Percentiles rank a stretch among this genome's conserved stretches.
Conservation (phyloP, 2,888 invertebrate genomes). For the Phorcus lineatus region DNA sequence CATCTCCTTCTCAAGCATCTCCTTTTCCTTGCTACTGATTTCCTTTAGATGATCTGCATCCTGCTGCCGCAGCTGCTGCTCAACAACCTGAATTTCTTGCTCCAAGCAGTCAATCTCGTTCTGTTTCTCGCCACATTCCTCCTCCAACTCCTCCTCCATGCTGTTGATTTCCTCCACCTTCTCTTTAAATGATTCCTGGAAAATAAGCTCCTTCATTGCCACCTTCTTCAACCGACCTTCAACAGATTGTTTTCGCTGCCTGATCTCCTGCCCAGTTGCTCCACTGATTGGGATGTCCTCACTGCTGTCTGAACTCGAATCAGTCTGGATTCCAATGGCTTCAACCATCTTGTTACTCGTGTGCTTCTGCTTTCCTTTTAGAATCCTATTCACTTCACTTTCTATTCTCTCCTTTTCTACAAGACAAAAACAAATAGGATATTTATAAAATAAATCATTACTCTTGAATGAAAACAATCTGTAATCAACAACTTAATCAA, state of each 20-base stretch:
- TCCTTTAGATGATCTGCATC: slow-evolving; percentile 42
- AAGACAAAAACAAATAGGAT: neutral
- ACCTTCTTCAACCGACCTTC: slow-evolving; percentile 57
- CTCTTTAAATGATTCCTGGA: slow-evolving; percentile 25
- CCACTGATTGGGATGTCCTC: slow-evolving; percentile 35
- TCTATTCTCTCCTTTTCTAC: slow-evolving; percentile 23
- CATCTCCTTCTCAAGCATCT: slow-evolving; percentile 48
- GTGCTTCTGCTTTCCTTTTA: neutral
- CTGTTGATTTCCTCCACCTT: neutral
- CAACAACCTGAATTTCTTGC: slow-evolving; percentile 44
- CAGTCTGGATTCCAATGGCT: neutral
- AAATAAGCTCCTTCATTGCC: slow-evolving; percentile 42
- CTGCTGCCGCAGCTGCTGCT: slow-evolving; percentile 49
- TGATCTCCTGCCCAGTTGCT: slow-evolving; percentile 40
- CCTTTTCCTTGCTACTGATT: slow-evolving; percentile 39
- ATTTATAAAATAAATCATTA: no score
- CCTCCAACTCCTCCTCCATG: slow-evolving; percentile 48
- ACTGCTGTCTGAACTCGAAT: neutral
- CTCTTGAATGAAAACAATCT: no score
- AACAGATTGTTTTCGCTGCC: slow-evolving; percentile 45
- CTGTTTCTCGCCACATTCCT: slow-evolving; percentile 53
- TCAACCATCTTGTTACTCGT: neutral
- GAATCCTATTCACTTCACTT: neutral
- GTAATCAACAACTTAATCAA: no score
- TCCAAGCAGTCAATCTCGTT: slow-evolving; percentile 50